Evolutionary conservation across 2,113 vertebrate species (phyloP).

Genomic region (zebrafish (Danio rerio)): DNA sequence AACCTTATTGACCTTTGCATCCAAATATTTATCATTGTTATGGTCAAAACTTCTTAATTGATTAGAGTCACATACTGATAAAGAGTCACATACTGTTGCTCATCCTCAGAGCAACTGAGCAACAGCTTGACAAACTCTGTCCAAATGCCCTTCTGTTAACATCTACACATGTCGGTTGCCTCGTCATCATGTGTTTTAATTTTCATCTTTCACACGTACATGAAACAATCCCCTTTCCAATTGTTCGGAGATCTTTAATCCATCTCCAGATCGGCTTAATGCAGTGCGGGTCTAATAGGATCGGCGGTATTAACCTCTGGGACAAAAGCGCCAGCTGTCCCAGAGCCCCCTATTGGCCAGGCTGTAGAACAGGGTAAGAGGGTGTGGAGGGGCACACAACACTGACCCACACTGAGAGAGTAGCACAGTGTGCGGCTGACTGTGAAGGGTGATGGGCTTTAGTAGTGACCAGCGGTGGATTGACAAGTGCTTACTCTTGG

Average conservation of each 20-base stretch:
- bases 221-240: conserved; percentile 78
- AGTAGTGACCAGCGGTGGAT: conserved; percentile 69
- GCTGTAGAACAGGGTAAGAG: conserved; percentile 69
- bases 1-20: too few species aligned
- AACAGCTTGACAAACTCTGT: too few species aligned
- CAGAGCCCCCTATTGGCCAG: conserved; percentile 79
- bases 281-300: conserved; percentile 92
- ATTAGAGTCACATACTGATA: too few species aligned
- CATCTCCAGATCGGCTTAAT: conserved; percentile 86
- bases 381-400: conserved; percentile 61
- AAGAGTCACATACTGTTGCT: too few species aligned
- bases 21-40: too few species aligned
- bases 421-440: conserved; percentile 18
- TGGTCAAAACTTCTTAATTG: too few species aligned
- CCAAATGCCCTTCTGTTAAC: too few species aligned
- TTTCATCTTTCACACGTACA: not conserved
- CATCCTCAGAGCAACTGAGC: too few species aligned
- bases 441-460: conserved; percentile 72
- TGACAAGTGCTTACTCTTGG: conserved; percentile 56
- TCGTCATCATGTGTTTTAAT: conserved; percentile 2
- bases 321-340: conserved; percentile 85
- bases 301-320: conserved; percentile 88
- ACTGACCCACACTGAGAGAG: conserved; percentile 48
- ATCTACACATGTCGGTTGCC: not conserved
- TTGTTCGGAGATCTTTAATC: conserved; percentile 94